Evolutionary conservation across 2,797 vertebrate genomes (phyloP).

Genomic region (Sparus aurata): DNA sequence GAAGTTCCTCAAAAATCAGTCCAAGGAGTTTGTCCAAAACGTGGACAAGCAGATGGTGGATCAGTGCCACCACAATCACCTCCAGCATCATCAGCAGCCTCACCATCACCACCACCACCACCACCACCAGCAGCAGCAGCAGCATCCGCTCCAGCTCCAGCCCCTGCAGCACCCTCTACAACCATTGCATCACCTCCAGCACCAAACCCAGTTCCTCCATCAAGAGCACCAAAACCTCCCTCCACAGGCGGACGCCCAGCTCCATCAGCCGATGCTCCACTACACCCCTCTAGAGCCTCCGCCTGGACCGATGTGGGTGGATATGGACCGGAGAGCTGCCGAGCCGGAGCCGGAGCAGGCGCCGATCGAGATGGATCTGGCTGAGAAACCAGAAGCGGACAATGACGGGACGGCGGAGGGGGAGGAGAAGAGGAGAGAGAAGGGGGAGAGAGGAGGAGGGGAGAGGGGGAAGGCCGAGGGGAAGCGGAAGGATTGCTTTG

Average conservation of each 20-base stretch:
- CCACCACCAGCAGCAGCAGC: slow-evolving; percentile 26
- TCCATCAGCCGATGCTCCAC: slow-evolving; percentile 62
- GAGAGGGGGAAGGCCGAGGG: slow-evolving; percentile 46
- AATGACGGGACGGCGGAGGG: slow-evolving; percentile 33
- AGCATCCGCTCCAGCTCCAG: slow-evolving; percentile 57
- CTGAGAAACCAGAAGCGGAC: slow-evolving; percentile 17
- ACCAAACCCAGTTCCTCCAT: slow-evolving; percentile 65
- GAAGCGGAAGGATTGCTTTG: slow-evolving; percentile 70
- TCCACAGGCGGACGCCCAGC: slow-evolving; percentile 45
- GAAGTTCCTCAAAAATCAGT: slow-evolving; percentile 89
- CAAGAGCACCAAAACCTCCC: slow-evolving; percentile 59
- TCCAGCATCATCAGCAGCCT: slow-evolving; percentile 29
- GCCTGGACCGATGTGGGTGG: slow-evolving; percentile 59
- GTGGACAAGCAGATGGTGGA: slow-evolving; percentile 76
- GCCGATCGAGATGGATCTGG: slow-evolving; percentile 53
- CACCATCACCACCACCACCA: slow-evolving; percentile 31
- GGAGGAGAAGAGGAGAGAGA: slow-evolving; percentile 51
- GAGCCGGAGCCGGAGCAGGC: slow-evolving; percentile 42
- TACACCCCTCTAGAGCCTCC: slow-evolving; percentile 74
- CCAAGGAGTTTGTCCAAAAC: slow-evolving; percentile 80
- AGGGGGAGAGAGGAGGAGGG: slow-evolving; percentile 33
- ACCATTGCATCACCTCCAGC: slow-evolving; percentile 71
- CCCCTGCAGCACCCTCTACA: slow-evolving; percentile 71
- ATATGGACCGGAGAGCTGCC: slow-evolving; percentile 50
- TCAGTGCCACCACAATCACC: slow-evolving; percentile 57